phyloP scores from a whole-genome alignment of 2,797 vertebrate genomes.

The Emydoidea blandingii region DNA sequence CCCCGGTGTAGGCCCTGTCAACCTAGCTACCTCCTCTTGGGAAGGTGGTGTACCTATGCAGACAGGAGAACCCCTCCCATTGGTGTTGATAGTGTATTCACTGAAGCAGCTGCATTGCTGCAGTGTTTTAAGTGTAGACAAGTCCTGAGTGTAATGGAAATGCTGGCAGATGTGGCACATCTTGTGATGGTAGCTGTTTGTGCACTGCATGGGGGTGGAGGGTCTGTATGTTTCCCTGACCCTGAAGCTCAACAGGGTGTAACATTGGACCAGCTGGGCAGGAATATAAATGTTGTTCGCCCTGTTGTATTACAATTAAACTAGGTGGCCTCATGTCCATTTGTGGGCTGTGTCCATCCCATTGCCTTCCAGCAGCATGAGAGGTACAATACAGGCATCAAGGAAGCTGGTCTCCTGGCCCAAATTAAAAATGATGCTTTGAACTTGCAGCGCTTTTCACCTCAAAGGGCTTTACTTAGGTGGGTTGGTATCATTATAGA shows the following conservation, averaged over 20 bases:
- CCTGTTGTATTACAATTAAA: neutral
- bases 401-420: neutral
- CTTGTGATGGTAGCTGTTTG: neutral
- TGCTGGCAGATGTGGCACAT: neutral
- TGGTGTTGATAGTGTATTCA: neutral
- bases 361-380: neutral
- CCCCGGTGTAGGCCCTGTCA: neutral
- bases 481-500: neutral
- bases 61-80: neutral
- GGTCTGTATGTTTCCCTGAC: neutral
- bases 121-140: neutral
- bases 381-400: neutral
- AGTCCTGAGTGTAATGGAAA: neutral
- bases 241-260: rapidly evolving
- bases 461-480: neutral
- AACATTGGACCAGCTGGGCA: rapidly evolving
- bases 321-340: neutral
- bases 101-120: neutral
- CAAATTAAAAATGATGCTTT: neutral
- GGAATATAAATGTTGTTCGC: neutral
- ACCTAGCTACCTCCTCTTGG: neutral
- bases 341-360: neutral
- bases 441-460: neutral
- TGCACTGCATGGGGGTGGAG: neutral
- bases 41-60: neutral